A percentile compares a stretch with the other conserved stretches of the same genome.
Evolutionary conservation across 2,113 vertebrate genomes (phyloP).

Genomic region (Struthio camelus): DNA sequence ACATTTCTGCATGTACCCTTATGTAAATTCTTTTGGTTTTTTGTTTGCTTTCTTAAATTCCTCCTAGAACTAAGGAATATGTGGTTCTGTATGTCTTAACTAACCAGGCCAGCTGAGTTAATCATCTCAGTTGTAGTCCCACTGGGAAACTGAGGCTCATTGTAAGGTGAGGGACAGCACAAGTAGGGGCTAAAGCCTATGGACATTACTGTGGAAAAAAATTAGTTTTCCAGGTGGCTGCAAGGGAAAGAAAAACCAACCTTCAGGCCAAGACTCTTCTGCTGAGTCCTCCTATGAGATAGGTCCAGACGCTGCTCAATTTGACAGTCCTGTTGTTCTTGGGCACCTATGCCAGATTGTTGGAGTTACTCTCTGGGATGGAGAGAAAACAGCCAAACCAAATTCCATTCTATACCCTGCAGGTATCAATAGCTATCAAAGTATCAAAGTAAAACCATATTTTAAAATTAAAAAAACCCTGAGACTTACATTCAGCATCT

Average conservation of each 20-base stretch:
- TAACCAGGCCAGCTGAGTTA: neutral
- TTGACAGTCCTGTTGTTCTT: neutral
- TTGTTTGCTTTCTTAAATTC: neutral
- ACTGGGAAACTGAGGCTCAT: neutral
- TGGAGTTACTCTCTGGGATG: neutral
- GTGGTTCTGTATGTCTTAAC: neutral
- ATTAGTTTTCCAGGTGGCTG: neutral
- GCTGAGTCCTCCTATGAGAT: neutral
- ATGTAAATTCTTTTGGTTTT: neutral
- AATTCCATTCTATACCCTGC: neutral
- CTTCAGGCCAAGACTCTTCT: neutral
- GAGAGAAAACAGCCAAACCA: neutral
- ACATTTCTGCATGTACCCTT: neutral
- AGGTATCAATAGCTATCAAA: neutral
- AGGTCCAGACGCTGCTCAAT: accelerated
- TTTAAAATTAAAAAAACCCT: neutral
- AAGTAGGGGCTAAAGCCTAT: neutral
- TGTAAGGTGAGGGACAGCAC: neutral
- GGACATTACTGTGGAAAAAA: neutral
- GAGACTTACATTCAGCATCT: neutral
- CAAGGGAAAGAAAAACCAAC: neutral
- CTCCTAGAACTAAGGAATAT: neutral
- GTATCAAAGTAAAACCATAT: neutral
- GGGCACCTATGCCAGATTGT: accelerated
- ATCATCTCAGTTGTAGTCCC: neutral